Evolutionary conservation across 2,113 vertebrate genomes (phyloP).

Genomic region (Grammatotria lemairii): DNA sequence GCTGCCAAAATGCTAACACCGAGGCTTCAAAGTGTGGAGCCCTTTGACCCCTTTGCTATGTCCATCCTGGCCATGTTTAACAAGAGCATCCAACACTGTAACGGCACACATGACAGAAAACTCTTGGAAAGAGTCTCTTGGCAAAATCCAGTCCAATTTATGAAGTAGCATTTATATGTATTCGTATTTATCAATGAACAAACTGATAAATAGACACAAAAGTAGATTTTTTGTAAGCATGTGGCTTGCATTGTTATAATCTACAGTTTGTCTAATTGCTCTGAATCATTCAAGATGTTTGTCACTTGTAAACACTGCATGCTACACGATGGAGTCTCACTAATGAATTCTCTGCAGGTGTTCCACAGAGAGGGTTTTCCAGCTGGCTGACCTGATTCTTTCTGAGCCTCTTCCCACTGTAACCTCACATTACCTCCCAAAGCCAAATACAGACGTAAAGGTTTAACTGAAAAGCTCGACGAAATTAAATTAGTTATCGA

Average conservation of each 20-base stretch:
- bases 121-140: neutral
- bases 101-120: neutral
- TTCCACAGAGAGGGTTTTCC: conserved; percentile 5
- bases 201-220: neutral
- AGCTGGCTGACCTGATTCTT: conserved; percentile 34
- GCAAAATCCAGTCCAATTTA: neutral
- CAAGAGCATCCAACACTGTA: neutral
- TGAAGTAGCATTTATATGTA: neutral
- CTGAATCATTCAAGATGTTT: neutral
- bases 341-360: conserved; percentile 9
- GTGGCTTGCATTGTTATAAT: neutral
- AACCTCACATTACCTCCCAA: neutral
- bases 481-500: neutral
- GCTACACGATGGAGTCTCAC: neutral
- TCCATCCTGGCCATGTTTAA: neutral
- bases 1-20: neutral
- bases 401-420: neutral
- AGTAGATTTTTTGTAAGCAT: neutral
- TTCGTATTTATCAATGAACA: neutral
- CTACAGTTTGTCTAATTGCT: neutral
- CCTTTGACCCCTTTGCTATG: neutral
- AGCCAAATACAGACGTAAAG: neutral
- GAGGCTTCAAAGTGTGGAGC: neutral
- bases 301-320: neutral
- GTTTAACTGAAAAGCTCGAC: neutral